Evolutionary conservation across 2,113 vertebrate species (phyloP), one percentile per base, ranked within the genome.

Genomic region (Eonycteris spelaea): DNA sequence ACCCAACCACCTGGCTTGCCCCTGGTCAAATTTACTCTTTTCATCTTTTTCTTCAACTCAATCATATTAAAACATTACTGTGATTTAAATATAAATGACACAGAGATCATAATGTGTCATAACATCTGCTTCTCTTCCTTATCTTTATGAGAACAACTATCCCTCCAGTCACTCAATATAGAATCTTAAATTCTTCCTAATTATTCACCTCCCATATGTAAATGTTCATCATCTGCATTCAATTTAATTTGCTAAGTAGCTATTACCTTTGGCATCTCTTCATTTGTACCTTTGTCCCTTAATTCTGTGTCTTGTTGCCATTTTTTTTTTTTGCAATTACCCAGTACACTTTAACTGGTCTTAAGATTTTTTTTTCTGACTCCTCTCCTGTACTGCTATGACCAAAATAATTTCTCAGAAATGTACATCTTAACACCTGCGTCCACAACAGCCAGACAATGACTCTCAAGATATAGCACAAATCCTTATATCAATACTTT

Each of bases 1-100:
- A 95, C 35, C 18, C 86, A 90, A 95, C 71, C 95, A 97, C 96
- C 94, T 98, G 96, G 85, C n/a, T 82, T 95, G 30, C 9, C 51
- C 24, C 16, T 88, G 55, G 88, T 95, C 94, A 97, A 38, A 97
- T 94, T 89, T 92, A 88, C 18, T 79, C 71, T 97, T 95, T 96
- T 96, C 59, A 74, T 94, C 55, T 88, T 94, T 78, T 63, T 74
- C 45, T 93, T 96, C 71, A 88, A 70, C 94, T 91, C 79, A 35
- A 82, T 74, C 67, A 89, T 70, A 43, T 12, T 22, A 86, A 92
- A 90, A 43, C 82, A 61, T 63, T 43, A 35, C n/a, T 68, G 16
- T 96, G 5, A 63, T 86, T 96, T 87, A 96, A 91, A 95, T 71
- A 70, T 63, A 86, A 95, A 86, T 85, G 53, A 63, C 35, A 75